Conservation (phyloP, 2,113 vertebrate species). For the Phylloscopus whistleri region DNA sequence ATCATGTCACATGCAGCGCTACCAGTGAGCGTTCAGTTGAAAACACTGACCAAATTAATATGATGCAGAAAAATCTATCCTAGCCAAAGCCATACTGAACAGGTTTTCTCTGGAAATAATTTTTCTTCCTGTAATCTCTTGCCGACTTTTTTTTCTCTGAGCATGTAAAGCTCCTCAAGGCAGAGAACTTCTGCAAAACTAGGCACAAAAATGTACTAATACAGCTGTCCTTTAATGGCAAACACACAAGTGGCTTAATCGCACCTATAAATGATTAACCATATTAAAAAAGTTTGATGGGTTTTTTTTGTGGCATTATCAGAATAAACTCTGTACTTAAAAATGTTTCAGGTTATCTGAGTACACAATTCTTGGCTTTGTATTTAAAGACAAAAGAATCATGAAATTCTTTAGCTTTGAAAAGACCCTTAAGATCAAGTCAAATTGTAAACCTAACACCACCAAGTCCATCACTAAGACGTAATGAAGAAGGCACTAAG, state of each 20-base stretch:
- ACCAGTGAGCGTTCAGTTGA: not conserved
- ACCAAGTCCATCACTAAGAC: not conserved
- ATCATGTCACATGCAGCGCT: not conserved
- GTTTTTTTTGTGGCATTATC: not conserved
- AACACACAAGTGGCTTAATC: too few species aligned
- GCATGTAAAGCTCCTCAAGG: not conserved
- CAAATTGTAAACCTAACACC: rapidly evolving
- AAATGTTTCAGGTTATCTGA: not conserved
- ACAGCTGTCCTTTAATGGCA: not conserved
- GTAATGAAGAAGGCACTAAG: not conserved
- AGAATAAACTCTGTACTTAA: not conserved
- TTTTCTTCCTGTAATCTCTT: not conserved
- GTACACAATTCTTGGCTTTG: not conserved
- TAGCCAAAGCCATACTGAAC: not conserved
- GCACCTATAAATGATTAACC: not conserved
- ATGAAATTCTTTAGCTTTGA: not conserved
- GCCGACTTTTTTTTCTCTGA: not conserved
- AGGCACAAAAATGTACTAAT: not conserved
- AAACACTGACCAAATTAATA: not conserved
- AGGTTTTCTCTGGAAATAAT: not conserved
- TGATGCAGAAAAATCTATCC: not conserved
- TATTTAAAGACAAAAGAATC: not conserved
- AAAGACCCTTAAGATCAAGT: not conserved
- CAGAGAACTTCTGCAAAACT: not conserved
- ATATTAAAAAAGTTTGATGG: not conserved